These are phyloP conservation scores for Erythrocercus mccallii DNA, from an alignment of 2,113 vertebrate species.

Conservation along the genomic window DNA sequence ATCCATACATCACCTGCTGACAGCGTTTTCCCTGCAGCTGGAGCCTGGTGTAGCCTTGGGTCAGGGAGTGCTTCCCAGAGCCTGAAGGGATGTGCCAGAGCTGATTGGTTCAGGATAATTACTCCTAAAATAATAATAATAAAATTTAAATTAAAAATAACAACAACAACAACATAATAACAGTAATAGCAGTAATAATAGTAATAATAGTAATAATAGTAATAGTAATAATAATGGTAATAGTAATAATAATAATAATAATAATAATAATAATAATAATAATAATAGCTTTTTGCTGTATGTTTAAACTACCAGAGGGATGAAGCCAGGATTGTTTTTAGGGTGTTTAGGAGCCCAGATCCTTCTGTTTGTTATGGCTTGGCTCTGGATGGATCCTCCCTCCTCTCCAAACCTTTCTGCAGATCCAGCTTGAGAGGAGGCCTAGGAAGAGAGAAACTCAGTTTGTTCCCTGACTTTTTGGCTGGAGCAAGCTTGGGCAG, in stretches of 20 bases:
- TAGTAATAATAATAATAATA: too few species aligned
- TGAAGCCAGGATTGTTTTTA: not conserved
- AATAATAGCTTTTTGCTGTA: not conserved
- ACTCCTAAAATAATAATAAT: not conserved
- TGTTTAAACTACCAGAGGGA: not conserved
- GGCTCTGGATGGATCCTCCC: not conserved
- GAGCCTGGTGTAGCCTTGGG: not conserved
- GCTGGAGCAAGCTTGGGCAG: not conserved
- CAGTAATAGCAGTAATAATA: too few species aligned
- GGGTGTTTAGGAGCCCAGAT: not conserved
- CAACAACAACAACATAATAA: too few species aligned
- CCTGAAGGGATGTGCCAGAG: not conserved
- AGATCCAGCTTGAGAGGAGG: not conserved
- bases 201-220: not conserved
- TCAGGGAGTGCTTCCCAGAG: not conserved
- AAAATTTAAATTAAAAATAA: not conserved
- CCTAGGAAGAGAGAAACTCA: not conserved
- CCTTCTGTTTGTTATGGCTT: not conserved
- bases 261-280: fast-evolving
- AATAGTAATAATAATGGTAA: too few species aligned
- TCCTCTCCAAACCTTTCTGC: not conserved
- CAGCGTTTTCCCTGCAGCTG: not conserved
- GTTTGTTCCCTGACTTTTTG: not conserved
- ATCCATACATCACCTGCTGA: not conserved
- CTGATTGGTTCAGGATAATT: not conserved